phyloP scores from a whole-genome alignment of 2,113 vertebrate genomes.

The Sisor rabdophorus region DNA sequence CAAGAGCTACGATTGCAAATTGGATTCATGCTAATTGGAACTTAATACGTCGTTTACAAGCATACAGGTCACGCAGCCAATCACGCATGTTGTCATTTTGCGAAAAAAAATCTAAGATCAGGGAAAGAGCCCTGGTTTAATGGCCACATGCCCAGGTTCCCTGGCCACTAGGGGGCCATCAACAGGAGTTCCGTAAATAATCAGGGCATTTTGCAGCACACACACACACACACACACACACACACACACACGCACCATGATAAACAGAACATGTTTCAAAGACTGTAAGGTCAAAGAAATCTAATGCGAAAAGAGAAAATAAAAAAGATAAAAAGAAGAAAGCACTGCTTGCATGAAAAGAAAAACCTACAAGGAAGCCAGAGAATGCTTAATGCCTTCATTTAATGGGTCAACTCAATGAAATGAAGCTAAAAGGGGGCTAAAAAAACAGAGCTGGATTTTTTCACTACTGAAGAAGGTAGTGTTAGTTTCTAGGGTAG shows the following conservation, averaged over 20 bases:
- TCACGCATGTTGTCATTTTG: constrained; percentile 25
- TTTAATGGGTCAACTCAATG: neutral
- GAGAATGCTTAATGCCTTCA: no score
- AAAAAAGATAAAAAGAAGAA: neutral
- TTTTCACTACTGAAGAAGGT: neutral
- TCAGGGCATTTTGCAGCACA: neutral
- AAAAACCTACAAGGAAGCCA: neutral
- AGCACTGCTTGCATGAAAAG: neutral
- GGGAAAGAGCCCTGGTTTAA: neutral
- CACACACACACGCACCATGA: neutral
- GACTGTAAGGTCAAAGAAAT: neutral
- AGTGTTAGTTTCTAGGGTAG: neutral
- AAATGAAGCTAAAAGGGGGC: neutral
- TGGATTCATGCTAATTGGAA: constrained; percentile 8
- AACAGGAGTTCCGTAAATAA: neutral
- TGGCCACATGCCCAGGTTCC: neutral
- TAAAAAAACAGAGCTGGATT: neutral
- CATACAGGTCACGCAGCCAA: constrained; percentile 29
- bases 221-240: neutral
- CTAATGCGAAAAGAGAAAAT: neutral
- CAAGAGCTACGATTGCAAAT: constrained; percentile 12
- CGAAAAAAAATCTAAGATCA: constrained; percentile 7
- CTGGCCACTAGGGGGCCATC: neutral
- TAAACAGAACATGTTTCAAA: neutral
- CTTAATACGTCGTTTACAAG: constrained; percentile 6